Base-by-base conservation (phyloP, 2,888 invertebrate genomes). In the Anarsia innoxiella region DNA sequence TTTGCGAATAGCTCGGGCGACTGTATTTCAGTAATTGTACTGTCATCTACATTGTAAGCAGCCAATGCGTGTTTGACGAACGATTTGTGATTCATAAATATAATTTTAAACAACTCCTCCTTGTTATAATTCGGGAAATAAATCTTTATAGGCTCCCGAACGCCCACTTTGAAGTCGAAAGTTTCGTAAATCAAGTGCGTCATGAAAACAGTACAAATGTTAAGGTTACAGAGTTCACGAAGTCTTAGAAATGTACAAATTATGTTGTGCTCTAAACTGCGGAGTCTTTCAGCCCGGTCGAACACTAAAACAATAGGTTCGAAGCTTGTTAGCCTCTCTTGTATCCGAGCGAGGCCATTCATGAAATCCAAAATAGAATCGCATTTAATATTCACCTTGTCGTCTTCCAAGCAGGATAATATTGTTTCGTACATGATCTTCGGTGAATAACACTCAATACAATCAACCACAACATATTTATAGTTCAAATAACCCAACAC, bases 151-250 rank as follows among this genome's bases (percentile, higher is more conserved):
- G 94, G 92, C 46, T 93, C 92, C 6, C 86, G 72, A 9, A 90
- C 80, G 1, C 92, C 92, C 41, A 88, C 88, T 65, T 90, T 91
- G 31, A 87, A 84, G 51, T 89, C 86, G 62, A 91, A 95, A 63
- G 94, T 95, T 54, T 95, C 94, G 70, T 93, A 94, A 4, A 91
- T 86, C 38, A 96, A 84, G 65, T 93, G 91, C 0, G 93, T 93
- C 19, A 94, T 71, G 28, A 96, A 87, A 40, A 96, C 79, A 1
- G 92, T 89, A 50, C 93, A 92, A 23, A 96, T 77, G 56, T 93
- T 91, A 3, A 91, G 66, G 31, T 65, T 85, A 28, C 90, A 89
- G 14, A 95, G 74, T 72, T 96, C 94, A 49, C 88, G 89, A 1
- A 97, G 72, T 33, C 91, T 86, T 36, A 93, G 66, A 45, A 96